These are phyloP conservation scores for Argyresthia albistria DNA, from an alignment of 2,888 invertebrate species.

Conservation along the genomic window DNA sequence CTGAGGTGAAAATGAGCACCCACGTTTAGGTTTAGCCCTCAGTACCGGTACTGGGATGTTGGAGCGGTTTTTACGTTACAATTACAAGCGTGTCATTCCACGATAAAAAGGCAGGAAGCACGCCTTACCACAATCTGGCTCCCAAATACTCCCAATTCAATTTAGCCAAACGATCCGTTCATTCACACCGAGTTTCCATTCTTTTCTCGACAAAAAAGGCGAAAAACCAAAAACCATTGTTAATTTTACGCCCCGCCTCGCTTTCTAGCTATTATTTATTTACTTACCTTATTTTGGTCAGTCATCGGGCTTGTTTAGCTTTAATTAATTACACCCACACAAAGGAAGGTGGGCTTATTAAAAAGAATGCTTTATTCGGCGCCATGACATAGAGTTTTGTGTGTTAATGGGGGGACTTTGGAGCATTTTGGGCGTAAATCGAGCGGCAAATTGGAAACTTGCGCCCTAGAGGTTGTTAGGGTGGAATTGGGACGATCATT, in stretches of 20 bases:
- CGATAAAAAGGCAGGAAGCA: slow-evolving; percentile 32
- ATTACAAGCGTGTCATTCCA: too few relatives aligned
- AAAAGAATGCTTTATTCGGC: slow-evolving; percentile 30
- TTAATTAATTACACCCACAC: slow-evolving; percentile 62
- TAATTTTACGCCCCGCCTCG: slow-evolving; percentile 8
- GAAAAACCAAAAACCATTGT: slow-evolving; percentile 7
- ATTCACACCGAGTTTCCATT: slow-evolving; percentile 1
- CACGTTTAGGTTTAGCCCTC: too few relatives aligned
- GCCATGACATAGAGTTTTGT: slow-evolving; percentile 44
- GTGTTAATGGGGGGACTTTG: slow-evolving; percentile 29
- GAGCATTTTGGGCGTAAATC: slow-evolving; percentile 57
- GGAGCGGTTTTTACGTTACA: too few relatives aligned
- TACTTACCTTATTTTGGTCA: slow-evolving; percentile 32
- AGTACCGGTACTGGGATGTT: too few relatives aligned
- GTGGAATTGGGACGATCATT: slow-evolving; percentile 1
- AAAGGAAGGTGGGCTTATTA: slow-evolving; percentile 4
- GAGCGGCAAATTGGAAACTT: slow-evolving; percentile 63
- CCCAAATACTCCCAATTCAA: neutral
- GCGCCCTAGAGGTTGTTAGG: slow-evolving; percentile 17
- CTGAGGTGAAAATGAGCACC: too few relatives aligned
- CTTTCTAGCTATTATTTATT: slow-evolving; percentile 11
- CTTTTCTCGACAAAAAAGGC: neutral
- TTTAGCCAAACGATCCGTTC: neutral
- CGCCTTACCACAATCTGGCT: slow-evolving; percentile 3
- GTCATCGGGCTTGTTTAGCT: slow-evolving; percentile 67